Conservation (phyloP, 2,113 vertebrate species). For the Neolamprologus toae region DNA sequence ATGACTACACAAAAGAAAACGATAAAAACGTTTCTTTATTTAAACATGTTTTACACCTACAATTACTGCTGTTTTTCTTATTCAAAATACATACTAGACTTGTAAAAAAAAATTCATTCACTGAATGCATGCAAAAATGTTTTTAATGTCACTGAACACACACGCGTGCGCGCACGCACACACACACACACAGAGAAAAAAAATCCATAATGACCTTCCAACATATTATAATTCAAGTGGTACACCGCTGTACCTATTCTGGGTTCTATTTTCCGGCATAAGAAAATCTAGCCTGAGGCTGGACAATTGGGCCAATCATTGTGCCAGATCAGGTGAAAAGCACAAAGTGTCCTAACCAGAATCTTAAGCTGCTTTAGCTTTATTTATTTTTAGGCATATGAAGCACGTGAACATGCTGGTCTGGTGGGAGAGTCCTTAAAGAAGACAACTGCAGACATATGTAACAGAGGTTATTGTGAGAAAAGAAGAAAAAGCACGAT, state of each 20-base stretch:
- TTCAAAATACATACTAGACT: background rate
- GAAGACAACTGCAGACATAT: fast-evolving
- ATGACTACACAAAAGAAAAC: background rate
- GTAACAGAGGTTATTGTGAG: fast-evolving
- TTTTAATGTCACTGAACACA: background rate
- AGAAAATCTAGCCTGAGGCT: background rate
- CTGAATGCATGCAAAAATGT: background rate
- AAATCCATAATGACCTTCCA: background rate
- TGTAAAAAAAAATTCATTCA: background rate
- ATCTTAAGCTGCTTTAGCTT: background rate
- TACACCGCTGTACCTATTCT: background rate
- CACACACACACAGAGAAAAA: fast-evolving
- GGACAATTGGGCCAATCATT: background rate
- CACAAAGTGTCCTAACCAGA: background rate
- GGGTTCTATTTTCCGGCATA: background rate
- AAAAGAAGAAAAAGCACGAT: background rate
- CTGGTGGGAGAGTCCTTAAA: background rate
- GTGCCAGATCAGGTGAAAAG: background rate
- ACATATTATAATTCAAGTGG: background rate
- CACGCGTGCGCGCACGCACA: too few relatives aligned
- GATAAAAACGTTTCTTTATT: background rate
- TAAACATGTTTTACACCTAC: background rate
- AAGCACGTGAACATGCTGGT: fast-evolving
- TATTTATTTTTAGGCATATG: background rate
- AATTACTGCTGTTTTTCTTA: background rate